Conservation (phyloP, 2,113 vertebrate species). For the Engystomops pustulosus region DNA sequence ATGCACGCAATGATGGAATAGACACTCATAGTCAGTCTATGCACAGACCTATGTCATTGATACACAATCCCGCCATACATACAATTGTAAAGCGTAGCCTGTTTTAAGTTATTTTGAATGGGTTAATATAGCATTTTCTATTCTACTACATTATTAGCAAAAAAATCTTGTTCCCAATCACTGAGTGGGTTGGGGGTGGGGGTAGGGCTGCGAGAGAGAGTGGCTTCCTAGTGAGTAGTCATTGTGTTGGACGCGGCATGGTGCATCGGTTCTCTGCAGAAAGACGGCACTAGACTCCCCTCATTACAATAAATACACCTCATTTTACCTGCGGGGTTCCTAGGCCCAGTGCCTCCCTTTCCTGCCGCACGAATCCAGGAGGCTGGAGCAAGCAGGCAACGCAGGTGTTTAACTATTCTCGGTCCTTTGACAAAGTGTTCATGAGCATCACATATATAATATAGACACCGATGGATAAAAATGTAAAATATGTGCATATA, state of each 20-base stretch:
- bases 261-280: constrained; percentile 31
- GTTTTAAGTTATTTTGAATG: constrained; percentile 28
- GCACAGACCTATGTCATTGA: not conserved
- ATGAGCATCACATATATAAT: not conserved
- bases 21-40: not conserved
- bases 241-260: constrained; percentile 51
- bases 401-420: constrained; percentile 46
- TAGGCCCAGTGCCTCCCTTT: not conserved
- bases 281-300: constrained; percentile 36
- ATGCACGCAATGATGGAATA: not conserved
- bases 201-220: constrained; percentile 14
- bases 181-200: constrained; percentile 29
- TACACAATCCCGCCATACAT: not conserved
- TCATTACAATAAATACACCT: constrained; percentile 60
- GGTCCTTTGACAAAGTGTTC: constrained; percentile 13
- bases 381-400: not conserved
- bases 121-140: constrained; percentile 42
- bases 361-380: constrained; percentile 17
- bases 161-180: constrained; percentile 54
- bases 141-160: constrained; percentile 37
- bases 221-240: constrained; percentile 47
- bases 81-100: not conserved
- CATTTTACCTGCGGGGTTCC: constrained; percentile 59
- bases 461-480: not conserved
- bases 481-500: constrained; percentile 23